Base-by-base conservation (phyloP, 2,113 vertebrate genomes). In the Dolichotis patagonum region DNA sequence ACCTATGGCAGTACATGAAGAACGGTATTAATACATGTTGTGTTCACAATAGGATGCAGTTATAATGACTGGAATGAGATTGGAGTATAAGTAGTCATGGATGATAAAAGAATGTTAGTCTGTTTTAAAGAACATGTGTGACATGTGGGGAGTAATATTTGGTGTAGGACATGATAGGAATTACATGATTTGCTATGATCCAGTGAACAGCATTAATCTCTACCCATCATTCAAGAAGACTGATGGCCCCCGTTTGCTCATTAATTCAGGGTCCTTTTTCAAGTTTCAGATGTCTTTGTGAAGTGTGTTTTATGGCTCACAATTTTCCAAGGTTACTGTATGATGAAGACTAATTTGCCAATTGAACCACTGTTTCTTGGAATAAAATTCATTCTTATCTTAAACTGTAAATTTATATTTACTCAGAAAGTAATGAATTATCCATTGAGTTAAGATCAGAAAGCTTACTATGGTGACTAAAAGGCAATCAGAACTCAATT, bases 301-400 rank as follows among this genome's bases (percentile, higher is more conserved):
- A 97, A 56, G 49, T 63, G 67, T 13, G 0, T 96, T 97, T 98
- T 97, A 97, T 88, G 84, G 81, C 41, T 96, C 95, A 95, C 95
- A 98, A 77, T 56, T 95, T 98, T 86, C 95, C 97, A 98, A 98
- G 97, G 96, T 98, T 98, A 97, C 52, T 87, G 96, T 98, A 96
- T 95, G 62, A 54, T 22, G 78, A 91, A 71, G 84, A 95, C 83
- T 98, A 97, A 97, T 97, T 97, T 96, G 41, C 60, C 87, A 95
- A 75, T 97, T 98, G 89, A 97, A 73, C 62, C 78, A 93, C 52
- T 85, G 60, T 95, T 97, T 73, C 46, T 96, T 82, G 16, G 94
- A 90, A 65, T 71, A 97, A 94, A 0, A 3, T 65, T 83, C 67
- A 95, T 96, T 95, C 73, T 95, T 69, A 62, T 35, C 19, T 88